Evolutionary conservation across 2,113 vertebrate genomes (phyloP), one percentile per base, ranked within the genome.

Genomic region (Synodontis membranacea): DNA sequence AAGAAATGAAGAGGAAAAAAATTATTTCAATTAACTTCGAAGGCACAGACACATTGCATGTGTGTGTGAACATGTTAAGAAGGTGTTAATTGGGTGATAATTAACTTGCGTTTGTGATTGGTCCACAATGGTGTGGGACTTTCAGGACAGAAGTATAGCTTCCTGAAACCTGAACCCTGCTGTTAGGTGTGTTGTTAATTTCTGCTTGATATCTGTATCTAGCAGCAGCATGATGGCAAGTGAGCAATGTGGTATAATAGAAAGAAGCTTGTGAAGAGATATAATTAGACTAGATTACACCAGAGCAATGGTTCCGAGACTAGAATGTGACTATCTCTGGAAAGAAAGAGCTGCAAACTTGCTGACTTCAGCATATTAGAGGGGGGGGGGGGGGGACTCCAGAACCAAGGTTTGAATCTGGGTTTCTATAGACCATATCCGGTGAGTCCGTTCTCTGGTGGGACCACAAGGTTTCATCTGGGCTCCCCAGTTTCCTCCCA

Each of bases 41-140:
- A 23, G 54, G 39, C 28, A 54, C 46, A 56, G 34, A 46, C 9
- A 19, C 3, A 44, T n/a, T n/a, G 79, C 66, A 48, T 25, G 17
- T 34, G 42, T 84, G 76, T 70, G 72, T 79, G 48, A 80, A 72
- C 46, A 82, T 64, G 80, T 87, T 80, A 81, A 64, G 75, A 80
- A 87, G 37, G 85, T 85, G 82, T 75, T 84, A 87, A 89, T 80
- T 85, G 74, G 28, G 83, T 54, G 86, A 89, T 89, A 87, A 87
- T 83, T 80, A 23, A 87, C 31, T 86, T 89, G 66, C 31, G 70
- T 37, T 34, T 66, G 58, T 79, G 70, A 11, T 72, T 48, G 54
- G 64, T 60, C 74, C 52, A 87, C 76, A 50, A 39, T 72, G 79
- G 79, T 54, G 62, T 46, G 70, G 78, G 81, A 83, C 83, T 85